Evolutionary conservation across 2,888 invertebrate species (phyloP), one percentile per base, ranked within the genome.

Genomic region (Notodonta dromedarius): DNA sequence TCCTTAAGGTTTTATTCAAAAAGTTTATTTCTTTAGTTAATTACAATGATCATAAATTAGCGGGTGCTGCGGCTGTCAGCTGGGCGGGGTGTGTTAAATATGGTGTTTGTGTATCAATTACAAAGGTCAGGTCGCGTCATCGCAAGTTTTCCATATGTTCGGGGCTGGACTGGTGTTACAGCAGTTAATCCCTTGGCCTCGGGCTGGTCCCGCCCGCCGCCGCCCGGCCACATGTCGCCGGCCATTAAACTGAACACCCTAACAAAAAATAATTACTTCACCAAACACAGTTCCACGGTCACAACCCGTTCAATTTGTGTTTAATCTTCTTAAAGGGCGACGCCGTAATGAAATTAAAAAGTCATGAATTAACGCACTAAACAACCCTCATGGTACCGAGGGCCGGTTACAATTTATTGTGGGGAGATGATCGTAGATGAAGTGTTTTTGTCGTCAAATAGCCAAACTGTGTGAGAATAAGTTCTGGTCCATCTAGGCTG

Each of bases 201-300:
- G 55, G 56, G 60, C 61, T 52, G 61, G 67, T 62, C 64, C 71
- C 64, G 63, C 66, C 70, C 64, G 61, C 67, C 73, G 76, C 73
- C 35, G 35, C 35, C 35, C 35, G 67, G 74, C 89, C 91, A 88
- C 83, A 91, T 90, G 91, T 89, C 88, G 83, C 70, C 86, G 79
- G 80, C 86, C 87, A 86, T 90, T 88, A 89, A 87, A 88, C 75
- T 75, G 80, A 80, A 83, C 84, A 82, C 86, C 85, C 89, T 82
- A 84, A 89, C 89, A 90, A 91, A 91, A 91, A 90, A 88, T 92
- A 90, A 92, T 91, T 88, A 88, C 89, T 90, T 82, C 81, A 87
- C 89, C 91, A 91, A 84, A 84, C 83, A 83, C 79, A 67, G 68
- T 72, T 71, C 82, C 78, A 79, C 80, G 80, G 78, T 79, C 78